Conservation (phyloP, 23 tunicate species). For the Styela plicata region DNA sequence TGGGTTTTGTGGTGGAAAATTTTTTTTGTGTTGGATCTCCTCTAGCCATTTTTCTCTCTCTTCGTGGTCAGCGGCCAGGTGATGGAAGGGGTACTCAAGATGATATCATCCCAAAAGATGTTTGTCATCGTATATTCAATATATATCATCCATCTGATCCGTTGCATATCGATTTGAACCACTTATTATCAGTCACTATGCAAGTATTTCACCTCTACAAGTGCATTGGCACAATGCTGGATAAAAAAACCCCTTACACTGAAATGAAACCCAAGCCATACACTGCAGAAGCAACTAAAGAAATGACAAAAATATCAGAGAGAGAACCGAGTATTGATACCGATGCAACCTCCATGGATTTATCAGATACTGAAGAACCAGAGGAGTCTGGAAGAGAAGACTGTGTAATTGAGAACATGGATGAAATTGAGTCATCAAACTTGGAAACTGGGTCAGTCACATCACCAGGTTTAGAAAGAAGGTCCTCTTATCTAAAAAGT, state of each 20-base stretch:
- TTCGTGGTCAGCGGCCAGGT: conserved; percentile 51
- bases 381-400: background rate
- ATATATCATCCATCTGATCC: conserved; percentile 93
- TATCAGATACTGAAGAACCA: conserved; percentile 13
- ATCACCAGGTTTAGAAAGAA: conserved; percentile 5
- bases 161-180: conserved; percentile 92
- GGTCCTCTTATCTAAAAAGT: conserved; percentile 29
- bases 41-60: conserved; percentile 59
- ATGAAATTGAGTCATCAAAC: background rate
- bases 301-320: conserved; percentile 7
- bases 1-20: conserved; percentile 50
- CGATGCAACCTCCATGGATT: background rate
- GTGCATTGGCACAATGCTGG: conserved; percentile 31
- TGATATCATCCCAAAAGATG: conserved; percentile 41
- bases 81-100: conserved; percentile 17
- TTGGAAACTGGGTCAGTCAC: background rate
- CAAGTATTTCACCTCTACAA: conserved; percentile 55
- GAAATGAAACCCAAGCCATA: conserved; percentile 17
- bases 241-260: conserved; percentile 2
- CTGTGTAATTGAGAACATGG: background rate
- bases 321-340: background rate
- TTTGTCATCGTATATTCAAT: conserved; percentile 46
- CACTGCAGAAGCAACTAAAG: background rate
- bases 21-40: conserved; percentile 87
- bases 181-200: conserved; percentile 43